phyloP scores from a whole-genome alignment of 2,113 vertebrate species.

The Phylloscopus trochilus region DNA sequence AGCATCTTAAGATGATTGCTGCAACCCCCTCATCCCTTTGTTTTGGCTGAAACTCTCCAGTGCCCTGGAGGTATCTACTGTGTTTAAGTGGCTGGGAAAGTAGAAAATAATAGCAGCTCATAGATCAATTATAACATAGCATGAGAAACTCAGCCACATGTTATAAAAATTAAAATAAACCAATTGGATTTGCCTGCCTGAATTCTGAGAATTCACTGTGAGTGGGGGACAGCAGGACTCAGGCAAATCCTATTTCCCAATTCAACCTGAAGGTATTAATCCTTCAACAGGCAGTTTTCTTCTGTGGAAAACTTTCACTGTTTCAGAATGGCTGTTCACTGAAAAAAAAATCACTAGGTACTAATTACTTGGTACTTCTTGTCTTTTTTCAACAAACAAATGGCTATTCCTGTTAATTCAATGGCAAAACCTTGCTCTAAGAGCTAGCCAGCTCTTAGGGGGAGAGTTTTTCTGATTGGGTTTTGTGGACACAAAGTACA shows the following conservation, averaged over 20 bases:
- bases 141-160: conserved; percentile 39
- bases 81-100: conserved; percentile 58
- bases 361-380: background rate
- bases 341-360: background rate
- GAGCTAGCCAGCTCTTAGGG: background rate
- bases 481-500: background rate
- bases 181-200: background rate
- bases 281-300: background rate
- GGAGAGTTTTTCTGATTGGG: background rate
- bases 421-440: background rate
- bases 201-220: background rate
- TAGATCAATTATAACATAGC: conserved; percentile 40
- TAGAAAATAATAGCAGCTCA: conserved; percentile 47
- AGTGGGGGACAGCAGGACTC: background rate
- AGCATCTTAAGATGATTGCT: conserved; percentile 45
- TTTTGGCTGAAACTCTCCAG: conserved; percentile 53
- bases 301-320: background rate
- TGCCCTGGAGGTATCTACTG: conserved; percentile 47
- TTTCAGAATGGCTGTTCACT: background rate
- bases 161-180: conserved; percentile 39
- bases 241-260: background rate
- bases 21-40: conserved; percentile 20
- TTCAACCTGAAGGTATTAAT: background rate
- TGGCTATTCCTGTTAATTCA: background rate
- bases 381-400: background rate